Evolutionary conservation across 2,113 vertebrate species (phyloP).

Genomic region (Alectura lathami): DNA sequence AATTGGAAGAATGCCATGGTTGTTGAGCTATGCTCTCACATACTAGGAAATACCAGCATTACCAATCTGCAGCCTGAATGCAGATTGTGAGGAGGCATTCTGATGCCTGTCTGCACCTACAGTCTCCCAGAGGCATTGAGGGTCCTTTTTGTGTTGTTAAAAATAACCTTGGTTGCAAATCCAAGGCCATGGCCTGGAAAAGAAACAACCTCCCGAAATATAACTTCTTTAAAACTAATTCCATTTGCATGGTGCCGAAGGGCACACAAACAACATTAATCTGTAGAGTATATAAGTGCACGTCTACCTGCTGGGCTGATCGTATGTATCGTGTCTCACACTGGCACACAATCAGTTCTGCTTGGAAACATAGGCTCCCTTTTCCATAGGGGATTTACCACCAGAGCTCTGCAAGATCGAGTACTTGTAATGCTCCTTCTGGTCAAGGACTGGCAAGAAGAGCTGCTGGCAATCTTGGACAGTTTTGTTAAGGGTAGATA

Average conservation of each 20-base stretch:
- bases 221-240: neutral
- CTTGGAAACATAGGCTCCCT: neutral
- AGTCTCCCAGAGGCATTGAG: neutral
- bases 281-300: neutral
- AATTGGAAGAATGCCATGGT: neutral
- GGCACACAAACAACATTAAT: neutral
- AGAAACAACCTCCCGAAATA: neutral
- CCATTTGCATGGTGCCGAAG: neutral
- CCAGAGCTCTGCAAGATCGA: neutral
- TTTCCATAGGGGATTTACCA: slow-evolving; percentile 13
- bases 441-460: neutral
- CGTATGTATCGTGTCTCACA: neutral
- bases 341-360: neutral
- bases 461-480: neutral
- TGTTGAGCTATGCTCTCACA: neutral
- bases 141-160: neutral
- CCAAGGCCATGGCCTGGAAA: neutral
- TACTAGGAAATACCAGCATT: neutral
- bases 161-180: neutral
- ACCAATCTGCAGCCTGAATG: neutral
- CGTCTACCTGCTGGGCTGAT: neutral
- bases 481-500: neutral
- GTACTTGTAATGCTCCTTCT: neutral
- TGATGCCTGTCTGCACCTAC: neutral
- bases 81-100: neutral